phyloP scores from a whole-genome alignment of 2,888 invertebrate species.

The Pyrrhia umbra region DNA sequence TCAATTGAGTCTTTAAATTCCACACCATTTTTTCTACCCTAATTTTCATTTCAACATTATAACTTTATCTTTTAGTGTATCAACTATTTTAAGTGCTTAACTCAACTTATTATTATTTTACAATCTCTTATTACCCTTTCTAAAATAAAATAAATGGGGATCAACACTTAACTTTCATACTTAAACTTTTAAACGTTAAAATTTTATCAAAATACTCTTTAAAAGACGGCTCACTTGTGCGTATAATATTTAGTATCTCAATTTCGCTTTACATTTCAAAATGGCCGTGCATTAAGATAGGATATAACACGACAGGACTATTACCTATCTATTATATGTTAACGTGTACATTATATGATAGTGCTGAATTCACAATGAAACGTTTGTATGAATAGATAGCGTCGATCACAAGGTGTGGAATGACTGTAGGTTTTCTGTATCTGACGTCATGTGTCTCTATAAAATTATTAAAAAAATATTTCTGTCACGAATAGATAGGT shows the following conservation, averaged over 20 bases:
- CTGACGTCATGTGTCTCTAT: too few species aligned
- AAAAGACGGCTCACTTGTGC: slow-evolving; percentile 11
- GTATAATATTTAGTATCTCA: slow-evolving; percentile 40
- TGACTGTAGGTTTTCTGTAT: slow-evolving; percentile 1
- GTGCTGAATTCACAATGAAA: slow-evolving; percentile 46
- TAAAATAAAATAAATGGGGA: neutral
- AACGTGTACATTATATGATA: slow-evolving; percentile 21
- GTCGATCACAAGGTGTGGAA: slow-evolving; percentile 2
- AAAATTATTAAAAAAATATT: too few species aligned
- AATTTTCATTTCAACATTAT: too few species aligned
- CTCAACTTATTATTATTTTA: too few species aligned
- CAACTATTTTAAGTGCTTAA: too few species aligned
- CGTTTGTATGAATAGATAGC: slow-evolving; percentile 24
- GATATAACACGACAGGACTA: slow-evolving; percentile 25
- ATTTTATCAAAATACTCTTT: slow-evolving; percentile 26
- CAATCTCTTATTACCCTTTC: neutral
- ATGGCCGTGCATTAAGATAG: slow-evolving; percentile 50
- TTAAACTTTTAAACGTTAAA: slow-evolving; percentile 1
- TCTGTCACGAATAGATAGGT: too few species aligned
- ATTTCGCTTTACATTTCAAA: slow-evolving; percentile 41
- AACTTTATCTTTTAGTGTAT: too few species aligned
- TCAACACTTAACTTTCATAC: neutral
- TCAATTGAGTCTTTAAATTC: too few species aligned
- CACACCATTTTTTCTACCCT: too few species aligned
- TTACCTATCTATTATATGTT: slow-evolving; percentile 30